These are phyloP conservation scores for Muscicapa adusta DNA, from an alignment of 2,113 vertebrate species.

Conservation along the genomic window DNA sequence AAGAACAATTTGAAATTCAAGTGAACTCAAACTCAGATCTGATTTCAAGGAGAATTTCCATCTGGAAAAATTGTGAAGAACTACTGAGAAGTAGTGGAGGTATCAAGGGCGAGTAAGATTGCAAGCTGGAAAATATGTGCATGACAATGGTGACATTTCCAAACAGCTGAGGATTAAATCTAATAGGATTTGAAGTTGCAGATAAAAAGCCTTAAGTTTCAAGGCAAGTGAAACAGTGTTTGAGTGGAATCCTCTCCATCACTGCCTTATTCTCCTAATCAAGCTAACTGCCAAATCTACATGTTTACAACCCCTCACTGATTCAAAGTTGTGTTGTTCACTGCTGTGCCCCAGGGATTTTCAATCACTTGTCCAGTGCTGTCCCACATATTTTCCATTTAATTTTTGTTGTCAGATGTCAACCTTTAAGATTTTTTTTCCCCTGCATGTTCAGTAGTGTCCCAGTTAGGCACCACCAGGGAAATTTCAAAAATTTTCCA, in stretches of 20 bases:
- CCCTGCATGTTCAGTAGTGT: not conserved
- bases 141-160: not conserved
- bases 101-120: not conserved
- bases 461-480: not conserved
- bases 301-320: not conserved
- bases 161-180: not conserved
- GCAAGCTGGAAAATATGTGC: not conserved
- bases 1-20: conserved; percentile 58
- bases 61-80: conserved; percentile 36
- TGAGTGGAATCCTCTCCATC: not conserved
- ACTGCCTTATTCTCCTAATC: not conserved
- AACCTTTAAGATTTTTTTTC: not conserved
- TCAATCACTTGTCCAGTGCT: not conserved
- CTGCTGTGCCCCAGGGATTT: not conserved
- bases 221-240: not conserved
- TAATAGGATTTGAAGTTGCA: not conserved
- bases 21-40: conserved; percentile 22
- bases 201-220: conserved; percentile 9
- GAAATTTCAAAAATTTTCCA: conserved; percentile 19
- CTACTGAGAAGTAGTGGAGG: not conserved
- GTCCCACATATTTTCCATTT: conserved; percentile 23
- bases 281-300: not conserved
- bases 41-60: conserved; percentile 51
- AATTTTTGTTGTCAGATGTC: not conserved
- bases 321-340: not conserved